Percentiles rank a stretch among this genome's conserved stretches.
These are phyloP conservation scores for Macrophya alboannulata DNA, from an alignment of 2,888 invertebrate species.

Conservation along the genomic window DNA sequence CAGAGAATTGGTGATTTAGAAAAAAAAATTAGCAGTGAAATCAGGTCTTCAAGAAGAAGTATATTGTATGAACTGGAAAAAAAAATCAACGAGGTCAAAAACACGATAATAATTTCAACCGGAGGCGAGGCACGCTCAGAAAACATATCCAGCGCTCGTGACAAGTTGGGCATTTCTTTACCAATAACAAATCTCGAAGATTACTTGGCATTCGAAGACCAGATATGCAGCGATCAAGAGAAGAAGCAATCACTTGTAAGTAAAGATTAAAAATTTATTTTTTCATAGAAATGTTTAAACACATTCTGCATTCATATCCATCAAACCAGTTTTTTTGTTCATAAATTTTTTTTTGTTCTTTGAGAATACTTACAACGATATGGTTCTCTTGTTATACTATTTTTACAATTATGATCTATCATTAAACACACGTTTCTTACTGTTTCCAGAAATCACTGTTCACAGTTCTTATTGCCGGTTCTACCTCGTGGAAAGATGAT, in stretches of 20 bases:
- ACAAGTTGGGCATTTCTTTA: neutral
- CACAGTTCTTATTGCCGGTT: neutral
- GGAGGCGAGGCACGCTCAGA: neutral
- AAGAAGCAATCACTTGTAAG: neutral
- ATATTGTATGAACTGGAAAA: neutral
- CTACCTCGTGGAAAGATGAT: conserved; percentile 3
- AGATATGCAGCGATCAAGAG: neutral
- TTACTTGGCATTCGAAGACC: neutral
- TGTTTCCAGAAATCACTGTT: neutral
- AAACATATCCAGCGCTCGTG: neutral
- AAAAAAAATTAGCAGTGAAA: neutral
- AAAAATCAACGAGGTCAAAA: neutral
- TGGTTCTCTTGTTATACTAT: neutral
- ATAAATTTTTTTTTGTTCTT: too few species aligned
- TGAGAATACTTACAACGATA: neutral
- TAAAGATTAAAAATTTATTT: neutral
- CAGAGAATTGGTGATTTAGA: neutral
- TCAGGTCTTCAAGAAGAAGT: neutral
- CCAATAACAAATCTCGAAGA: conserved; percentile 1
- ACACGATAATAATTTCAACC: neutral
- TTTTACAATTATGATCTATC: neutral
- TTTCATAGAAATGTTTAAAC: neutral
- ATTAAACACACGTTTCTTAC: neutral
- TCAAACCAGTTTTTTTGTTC: neutral
- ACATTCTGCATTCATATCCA: too few species aligned